Evolutionary conservation across 2,113 vertebrate genomes (phyloP).

Genomic region (Oryzias javanicus): DNA sequence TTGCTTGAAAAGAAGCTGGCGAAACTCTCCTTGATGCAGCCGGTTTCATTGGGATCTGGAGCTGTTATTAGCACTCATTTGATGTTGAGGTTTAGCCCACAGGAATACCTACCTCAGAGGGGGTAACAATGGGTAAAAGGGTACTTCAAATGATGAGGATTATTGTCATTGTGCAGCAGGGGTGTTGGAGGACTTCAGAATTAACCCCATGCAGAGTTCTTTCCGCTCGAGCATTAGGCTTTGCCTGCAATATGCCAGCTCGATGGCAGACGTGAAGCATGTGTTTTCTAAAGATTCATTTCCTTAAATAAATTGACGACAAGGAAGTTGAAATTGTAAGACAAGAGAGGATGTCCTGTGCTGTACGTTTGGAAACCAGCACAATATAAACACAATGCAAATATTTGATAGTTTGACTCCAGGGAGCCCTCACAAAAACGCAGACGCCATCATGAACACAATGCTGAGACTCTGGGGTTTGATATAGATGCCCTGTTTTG

Average conservation of each 20-base stretch:
- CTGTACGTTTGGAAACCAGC: not conserved
- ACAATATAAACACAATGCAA: constrained; percentile 19
- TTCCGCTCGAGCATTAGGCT: constrained; percentile 48
- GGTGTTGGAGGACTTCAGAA: constrained; percentile 64
- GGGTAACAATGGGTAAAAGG: constrained; percentile 73
- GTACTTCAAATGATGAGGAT: constrained; percentile 70
- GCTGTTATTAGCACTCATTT: constrained; percentile 75
- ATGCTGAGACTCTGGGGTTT: too few species aligned
- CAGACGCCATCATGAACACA: too few species aligned
- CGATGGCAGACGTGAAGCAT: constrained; percentile 5
- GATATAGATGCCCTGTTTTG: too few species aligned
- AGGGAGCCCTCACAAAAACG: not conserved
- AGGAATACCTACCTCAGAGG: constrained; percentile 46
- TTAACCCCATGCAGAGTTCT: constrained; percentile 50
- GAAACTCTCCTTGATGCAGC: constrained; percentile 52
- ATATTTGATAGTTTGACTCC: constrained; percentile 14
- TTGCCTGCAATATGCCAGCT: constrained; percentile 32
- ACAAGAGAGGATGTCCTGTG: constrained; percentile 1
- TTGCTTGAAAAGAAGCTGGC: constrained; percentile 66
- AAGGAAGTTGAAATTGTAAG: constrained; percentile 20
- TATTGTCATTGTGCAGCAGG: constrained; percentile 67
- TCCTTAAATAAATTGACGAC: constrained; percentile 21
- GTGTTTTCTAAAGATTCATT: constrained; percentile 37
- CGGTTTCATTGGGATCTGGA: constrained; percentile 58
- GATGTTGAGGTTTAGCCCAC: constrained; percentile 62